These are phyloP conservation scores for Drosophila kokeensis DNA, from an alignment of 2,888 invertebrate species.

Conservation along the genomic window DNA sequence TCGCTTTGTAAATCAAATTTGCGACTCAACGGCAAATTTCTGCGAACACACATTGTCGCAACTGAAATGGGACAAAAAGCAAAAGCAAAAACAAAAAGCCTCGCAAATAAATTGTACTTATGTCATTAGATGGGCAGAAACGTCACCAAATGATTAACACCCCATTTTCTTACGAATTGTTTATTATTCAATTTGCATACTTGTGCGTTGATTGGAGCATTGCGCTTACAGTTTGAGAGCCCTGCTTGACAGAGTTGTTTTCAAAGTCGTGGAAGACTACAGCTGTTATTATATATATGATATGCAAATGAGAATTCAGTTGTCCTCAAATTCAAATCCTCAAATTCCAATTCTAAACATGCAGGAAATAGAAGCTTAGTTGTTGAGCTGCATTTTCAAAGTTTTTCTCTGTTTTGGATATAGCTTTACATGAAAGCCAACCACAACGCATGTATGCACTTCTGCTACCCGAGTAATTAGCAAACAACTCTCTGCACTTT, in stretches of 20 bases:
- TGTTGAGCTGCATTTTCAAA: not conserved
- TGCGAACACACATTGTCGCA: conserved; percentile 39
- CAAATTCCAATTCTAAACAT: too few species aligned
- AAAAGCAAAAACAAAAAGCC: conserved; percentile 12
- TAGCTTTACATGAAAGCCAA: not conserved
- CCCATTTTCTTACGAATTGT: conserved; percentile 22
- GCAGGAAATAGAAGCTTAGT: not conserved
- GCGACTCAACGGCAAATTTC: conserved; percentile 48
- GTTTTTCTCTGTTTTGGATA: not conserved
- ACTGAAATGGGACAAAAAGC: conserved; percentile 32
- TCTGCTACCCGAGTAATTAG: not conserved
- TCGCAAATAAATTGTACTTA: conserved; percentile 33
- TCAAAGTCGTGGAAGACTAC: not conserved
- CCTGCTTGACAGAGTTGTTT: not conserved
- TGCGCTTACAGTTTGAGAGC: conserved; percentile 25
- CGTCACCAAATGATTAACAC: conserved; percentile 53
- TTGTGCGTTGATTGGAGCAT: conserved; percentile 41
- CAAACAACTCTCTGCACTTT: not conserved
- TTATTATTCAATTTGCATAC: conserved; percentile 61
- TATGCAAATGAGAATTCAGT: not conserved
- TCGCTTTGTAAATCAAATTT: conserved; percentile 72
- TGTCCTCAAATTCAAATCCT: too few species aligned
- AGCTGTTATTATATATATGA: not conserved
- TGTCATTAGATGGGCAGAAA: conserved; percentile 27
- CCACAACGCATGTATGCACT: not conserved